Evolutionary conservation across 92 coral and sea anemone genomes (phyloP).

Genomic region (Montipora capitata): DNA sequence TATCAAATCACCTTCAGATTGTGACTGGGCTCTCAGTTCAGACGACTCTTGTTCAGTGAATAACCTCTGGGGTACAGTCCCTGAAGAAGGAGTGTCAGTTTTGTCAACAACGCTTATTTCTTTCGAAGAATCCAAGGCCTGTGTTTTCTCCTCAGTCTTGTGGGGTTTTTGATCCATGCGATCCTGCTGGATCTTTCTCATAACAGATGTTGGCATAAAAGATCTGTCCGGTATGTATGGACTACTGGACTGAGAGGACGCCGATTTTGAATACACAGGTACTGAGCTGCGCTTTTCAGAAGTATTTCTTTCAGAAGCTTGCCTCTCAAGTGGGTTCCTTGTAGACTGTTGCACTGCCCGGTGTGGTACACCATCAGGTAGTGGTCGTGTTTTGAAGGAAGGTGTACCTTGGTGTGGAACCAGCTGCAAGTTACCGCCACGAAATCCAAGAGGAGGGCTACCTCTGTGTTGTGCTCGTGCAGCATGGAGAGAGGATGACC

Average conservation of each 20-base stretch:
- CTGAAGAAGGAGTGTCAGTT: background rate
- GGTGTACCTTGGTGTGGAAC: background rate
- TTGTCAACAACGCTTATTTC: background rate
- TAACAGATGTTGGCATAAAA: slow-evolving; percentile 97
- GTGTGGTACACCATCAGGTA: slow-evolving; percentile 12
- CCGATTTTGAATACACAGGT: background rate
- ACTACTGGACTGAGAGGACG: slow-evolving; percentile 26
- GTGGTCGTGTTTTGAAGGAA: slow-evolving; percentile 17
- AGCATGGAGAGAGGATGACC: slow-evolving; percentile 81
- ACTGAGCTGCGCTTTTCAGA: slow-evolving; percentile 18
- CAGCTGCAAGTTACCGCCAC: slow-evolving; percentile 13
- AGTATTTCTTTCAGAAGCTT: background rate
- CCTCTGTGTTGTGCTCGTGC: slow-evolving; percentile 78
- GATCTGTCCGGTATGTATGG: slow-evolving; percentile 71
- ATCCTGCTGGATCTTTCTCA: slow-evolving; percentile 89
- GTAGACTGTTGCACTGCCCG: background rate
- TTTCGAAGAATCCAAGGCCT: background rate
- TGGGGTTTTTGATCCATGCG: slow-evolving; percentile 81
- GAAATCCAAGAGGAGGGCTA: slow-evolving; percentile 78
- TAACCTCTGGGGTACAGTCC: background rate
- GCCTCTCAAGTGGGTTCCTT: slow-evolving; percentile 13
- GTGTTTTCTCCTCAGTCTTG: slow-evolving; percentile 26
- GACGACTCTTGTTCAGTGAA: background rate
- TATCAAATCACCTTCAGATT: background rate
- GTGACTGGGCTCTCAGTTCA: background rate